A percentile compares a stretch with the other conserved stretches of the same genome.
Evolutionary conservation across 2,888 invertebrate genomes (phyloP).

Genomic region (Agonum fuliginosum): DNA sequence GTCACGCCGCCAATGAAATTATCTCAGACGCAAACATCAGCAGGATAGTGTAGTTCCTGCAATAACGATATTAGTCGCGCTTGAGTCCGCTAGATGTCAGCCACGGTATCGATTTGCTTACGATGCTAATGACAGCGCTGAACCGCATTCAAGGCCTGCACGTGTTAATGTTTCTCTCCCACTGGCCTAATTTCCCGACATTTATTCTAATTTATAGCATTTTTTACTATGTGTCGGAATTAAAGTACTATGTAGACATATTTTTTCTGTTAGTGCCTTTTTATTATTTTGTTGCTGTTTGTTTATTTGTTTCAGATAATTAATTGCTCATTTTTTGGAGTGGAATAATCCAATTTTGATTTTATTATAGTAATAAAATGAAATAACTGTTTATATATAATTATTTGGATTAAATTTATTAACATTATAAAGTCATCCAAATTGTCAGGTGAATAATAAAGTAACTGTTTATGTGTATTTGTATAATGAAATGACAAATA

Average conservation of each 20-base stretch:
- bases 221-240: constrained; percentile 45
- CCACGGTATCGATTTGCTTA: not conserved
- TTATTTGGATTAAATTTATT: not conserved
- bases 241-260: constrained; percentile 18
- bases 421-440: too few relatives aligned
- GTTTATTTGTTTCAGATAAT: constrained; percentile 25
- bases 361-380: constrained; percentile 15
- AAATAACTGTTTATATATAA: constrained; percentile 4
- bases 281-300: constrained; percentile 33
- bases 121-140: constrained; percentile 25
- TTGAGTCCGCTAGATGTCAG: constrained; percentile 27
- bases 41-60: not conserved
- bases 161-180: constrained; percentile 53
- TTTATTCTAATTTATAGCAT: constrained; percentile 53
- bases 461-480: too few relatives aligned
- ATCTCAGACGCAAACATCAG: constrained; percentile 7
- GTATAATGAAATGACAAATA: too few relatives aligned
- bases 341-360: not conserved
- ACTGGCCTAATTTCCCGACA: constrained; percentile 53
- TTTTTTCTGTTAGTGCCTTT: constrained; percentile 15
- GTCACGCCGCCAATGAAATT: constrained; percentile 1
- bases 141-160: constrained; percentile 51
- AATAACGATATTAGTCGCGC: constrained; percentile 3
- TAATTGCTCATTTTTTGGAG: not conserved
- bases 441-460: too few relatives aligned